Conservation (phyloP, 2,888 invertebrate genomes). For the Amorpha juglandis region DNA sequence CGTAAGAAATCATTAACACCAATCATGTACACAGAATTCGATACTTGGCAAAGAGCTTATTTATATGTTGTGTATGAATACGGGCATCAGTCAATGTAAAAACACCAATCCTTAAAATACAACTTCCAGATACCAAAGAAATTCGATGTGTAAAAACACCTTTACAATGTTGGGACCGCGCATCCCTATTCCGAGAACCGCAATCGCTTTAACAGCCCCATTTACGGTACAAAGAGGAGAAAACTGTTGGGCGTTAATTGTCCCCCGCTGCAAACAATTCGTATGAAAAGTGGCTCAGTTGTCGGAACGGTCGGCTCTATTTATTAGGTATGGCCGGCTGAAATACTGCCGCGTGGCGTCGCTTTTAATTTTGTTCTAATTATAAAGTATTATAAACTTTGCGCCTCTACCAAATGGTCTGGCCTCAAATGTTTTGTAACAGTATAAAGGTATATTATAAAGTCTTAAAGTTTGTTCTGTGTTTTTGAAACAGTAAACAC, state of each 20-base stretch:
- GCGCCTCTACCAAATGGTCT: background rate
- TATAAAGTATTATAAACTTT: conserved; percentile 17
- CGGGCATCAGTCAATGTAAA: background rate
- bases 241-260: conserved; percentile 47
- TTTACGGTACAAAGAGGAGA: conserved; percentile 46
- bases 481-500: background rate
- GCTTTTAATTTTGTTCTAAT: conserved; percentile 23
- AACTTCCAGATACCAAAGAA: background rate
- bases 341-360: background rate
- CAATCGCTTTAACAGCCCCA: conserved; percentile 49
- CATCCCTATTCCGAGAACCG: conserved; percentile 41
- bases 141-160: background rate
- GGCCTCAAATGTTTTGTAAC: background rate
- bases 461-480: conserved; percentile 8
- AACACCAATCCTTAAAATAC: no score
- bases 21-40: no score
- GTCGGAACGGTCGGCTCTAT: conserved; percentile 23
- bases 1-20: no score
- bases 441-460: background rate
- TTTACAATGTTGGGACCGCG: conserved; percentile 30
- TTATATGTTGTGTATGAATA: no score
- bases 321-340: conserved; percentile 19
- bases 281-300: conserved; percentile 37
- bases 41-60: no score
- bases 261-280: conserved; percentile 42